These are phyloP conservation scores for Sminthurides aquaticus DNA, from an alignment of 2,888 invertebrate species.

Conservation along the genomic window DNA sequence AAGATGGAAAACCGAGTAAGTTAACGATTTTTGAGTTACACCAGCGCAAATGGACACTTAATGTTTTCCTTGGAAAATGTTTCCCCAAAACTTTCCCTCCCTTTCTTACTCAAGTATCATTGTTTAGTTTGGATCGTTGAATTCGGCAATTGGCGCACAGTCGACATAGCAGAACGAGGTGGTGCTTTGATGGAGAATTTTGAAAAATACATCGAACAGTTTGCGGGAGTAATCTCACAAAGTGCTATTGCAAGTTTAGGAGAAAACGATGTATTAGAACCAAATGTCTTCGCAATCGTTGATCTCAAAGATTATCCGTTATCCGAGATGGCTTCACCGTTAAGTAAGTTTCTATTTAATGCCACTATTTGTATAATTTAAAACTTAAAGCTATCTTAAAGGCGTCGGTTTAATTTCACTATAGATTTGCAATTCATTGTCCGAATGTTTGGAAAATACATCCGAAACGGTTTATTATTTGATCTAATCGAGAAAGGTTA, in stretches of 20 bases:
- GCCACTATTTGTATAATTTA: too few species aligned
- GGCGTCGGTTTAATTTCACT: too few species aligned
- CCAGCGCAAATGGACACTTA: background rate
- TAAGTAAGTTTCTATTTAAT: background rate
- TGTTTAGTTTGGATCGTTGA: background rate
- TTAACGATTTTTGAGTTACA: background rate
- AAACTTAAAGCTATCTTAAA: too few species aligned
- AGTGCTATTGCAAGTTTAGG: background rate
- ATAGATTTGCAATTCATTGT: background rate
- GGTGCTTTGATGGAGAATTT: background rate
- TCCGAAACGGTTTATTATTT: background rate
- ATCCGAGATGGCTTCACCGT: background rate
- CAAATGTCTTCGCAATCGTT: background rate
- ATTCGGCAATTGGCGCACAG: background rate
- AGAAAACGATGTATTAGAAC: background rate
- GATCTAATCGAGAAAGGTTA: background rate
- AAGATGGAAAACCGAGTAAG: background rate
- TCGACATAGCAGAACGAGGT: background rate
- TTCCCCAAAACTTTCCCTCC: too few species aligned
- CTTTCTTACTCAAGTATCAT: background rate
- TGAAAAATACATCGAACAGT: slow-evolving; percentile 2
- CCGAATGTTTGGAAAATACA: background rate
- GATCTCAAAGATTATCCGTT: background rate
- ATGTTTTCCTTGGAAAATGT: too few species aligned
- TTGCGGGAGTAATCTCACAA: background rate